These are phyloP conservation scores for Mustela erminea DNA, from an alignment of 2,797 vertebrate species.

Conservation along the genomic window DNA sequence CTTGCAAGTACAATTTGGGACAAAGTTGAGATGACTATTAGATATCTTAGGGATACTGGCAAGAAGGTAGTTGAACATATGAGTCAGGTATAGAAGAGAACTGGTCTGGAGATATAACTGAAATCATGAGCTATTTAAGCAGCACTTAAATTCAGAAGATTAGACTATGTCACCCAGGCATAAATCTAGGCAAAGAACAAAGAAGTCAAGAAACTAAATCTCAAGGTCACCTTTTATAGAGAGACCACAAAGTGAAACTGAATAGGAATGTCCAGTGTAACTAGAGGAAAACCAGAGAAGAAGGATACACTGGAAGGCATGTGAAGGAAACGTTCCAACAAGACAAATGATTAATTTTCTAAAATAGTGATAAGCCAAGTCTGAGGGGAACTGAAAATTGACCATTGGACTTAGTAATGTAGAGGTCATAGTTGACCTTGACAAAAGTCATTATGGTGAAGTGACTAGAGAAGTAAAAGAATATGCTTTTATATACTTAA, in stretches of 20 bases:
- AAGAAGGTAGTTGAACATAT: constrained; percentile 2
- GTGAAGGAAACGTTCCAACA: not conserved
- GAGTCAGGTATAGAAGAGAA: not conserved
- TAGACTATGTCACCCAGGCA: not conserved
- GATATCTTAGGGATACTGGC: not conserved
- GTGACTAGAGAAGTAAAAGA: not conserved
- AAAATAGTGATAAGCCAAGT: not conserved
- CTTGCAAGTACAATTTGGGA: not conserved
- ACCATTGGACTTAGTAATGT: not conserved
- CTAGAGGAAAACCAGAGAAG: not conserved
- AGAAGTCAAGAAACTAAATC: not conserved
- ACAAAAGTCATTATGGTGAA: not conserved
- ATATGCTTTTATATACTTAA: not conserved
- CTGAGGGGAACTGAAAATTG: not conserved
- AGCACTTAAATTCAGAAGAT: not conserved
- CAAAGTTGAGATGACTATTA: not conserved
- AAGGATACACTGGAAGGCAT: not conserved
- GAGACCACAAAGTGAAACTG: not conserved
- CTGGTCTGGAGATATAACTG: not conserved
- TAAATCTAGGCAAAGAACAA: not conserved
- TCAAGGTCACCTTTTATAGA: not conserved
- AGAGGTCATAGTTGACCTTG: not conserved
- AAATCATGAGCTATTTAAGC: not conserved
- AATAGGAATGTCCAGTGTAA: not conserved
- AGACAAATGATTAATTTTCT: not conserved